Base-by-base conservation (phyloP, 2,113 vertebrate genomes). In the Chaetorhynchus papuensis region DNA sequence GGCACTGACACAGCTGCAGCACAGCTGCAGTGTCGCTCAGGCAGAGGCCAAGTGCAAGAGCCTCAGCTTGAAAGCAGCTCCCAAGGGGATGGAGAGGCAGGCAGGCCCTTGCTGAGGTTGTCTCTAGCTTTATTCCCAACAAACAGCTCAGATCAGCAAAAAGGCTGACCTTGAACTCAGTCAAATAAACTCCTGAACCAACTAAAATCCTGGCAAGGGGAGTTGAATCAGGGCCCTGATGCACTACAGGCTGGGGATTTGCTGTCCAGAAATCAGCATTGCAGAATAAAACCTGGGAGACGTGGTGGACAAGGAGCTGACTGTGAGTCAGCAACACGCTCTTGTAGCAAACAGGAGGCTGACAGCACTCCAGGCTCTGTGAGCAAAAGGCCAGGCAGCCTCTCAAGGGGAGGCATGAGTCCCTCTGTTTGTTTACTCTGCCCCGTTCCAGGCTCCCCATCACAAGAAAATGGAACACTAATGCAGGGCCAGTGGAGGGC, bases 121-220 rank as follows among this genome's bases (percentile, higher is more conserved):
- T 64, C 52, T 71, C 78, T 64, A 59, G 84, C 27, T 84, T 93
- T 79, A 83, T 68, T 84, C 57, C 61, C 57, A 75, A 63, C 37
- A 81, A 92, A 85, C 37, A 83, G 56, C 59, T 87, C 45, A 41
- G 54, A 77, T 90, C 76, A 89, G 77, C 77, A 77, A 64, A 91
- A 87, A 83, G 39, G 27, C 42, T 93, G 80, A 89, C 84, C 90
- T 91, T 78, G 93, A 87, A 87, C 95, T 89, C 52, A 7, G 74
- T 14, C 57, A 87, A 31, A 79, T 63, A 61, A 89, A 63, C 54
- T 86, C 86, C 63, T 42, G 60, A 94, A 91, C 56, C 30, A 71
- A 59, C 52, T 78, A 39, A 89, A 91, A 63, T 66, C 76, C 44
- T 74, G 52, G 80, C 83, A 79, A 22, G 37, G 41, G 42, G 59